Evolutionary conservation across 1,140 invertebrate genomes (phyloP).

Genomic region (Calliopsis andreniformis): DNA sequence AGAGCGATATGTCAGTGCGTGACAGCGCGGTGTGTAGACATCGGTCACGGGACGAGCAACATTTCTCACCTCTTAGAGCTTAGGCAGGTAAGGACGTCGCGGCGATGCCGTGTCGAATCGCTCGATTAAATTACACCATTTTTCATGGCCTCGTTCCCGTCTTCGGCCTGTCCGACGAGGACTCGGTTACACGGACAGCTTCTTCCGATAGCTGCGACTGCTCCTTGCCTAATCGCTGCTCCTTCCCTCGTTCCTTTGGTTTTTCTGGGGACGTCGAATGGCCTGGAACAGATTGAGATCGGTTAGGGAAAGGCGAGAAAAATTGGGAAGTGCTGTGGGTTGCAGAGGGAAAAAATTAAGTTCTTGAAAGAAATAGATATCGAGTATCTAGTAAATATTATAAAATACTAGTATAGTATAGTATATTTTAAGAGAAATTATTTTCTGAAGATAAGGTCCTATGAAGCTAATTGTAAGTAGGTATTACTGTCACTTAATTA

Average conservation of each 20-base stretch:
- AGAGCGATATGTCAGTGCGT: conserved; percentile 73
- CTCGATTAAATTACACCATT: conserved; percentile 73
- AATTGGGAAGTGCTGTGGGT: too few relatives aligned
- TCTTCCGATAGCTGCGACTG: conserved; percentile 24
- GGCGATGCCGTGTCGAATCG: conserved; percentile 67
- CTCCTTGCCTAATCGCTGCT: conserved; percentile 19
- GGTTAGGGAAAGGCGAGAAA: too few relatives aligned
- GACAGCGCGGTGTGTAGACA: conserved; percentile 73
- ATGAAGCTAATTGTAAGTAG: too few relatives aligned
- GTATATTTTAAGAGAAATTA: too few relatives aligned
- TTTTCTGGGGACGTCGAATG: too few relatives aligned
- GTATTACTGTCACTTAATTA: too few relatives aligned
- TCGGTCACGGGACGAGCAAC: conserved; percentile 70
- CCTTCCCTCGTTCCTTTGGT: background rate
- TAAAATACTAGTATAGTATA: too few relatives aligned
- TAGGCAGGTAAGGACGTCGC: conserved; percentile 60
- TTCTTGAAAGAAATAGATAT: too few relatives aligned
- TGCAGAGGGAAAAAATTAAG: too few relatives aligned
- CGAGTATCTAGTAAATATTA: too few relatives aligned
- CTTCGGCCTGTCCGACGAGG: background rate
- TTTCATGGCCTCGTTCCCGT: conserved; percentile 66
- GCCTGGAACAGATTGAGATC: too few relatives aligned
- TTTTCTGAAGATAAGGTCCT: too few relatives aligned
- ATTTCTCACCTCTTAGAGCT: conserved; percentile 73
- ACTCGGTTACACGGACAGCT: conserved; percentile 9